Percentiles rank a stretch among this genome's conserved stretches.
Conservation (phyloP, 2,888 invertebrate genomes). For the Epinotia ramella region DNA sequence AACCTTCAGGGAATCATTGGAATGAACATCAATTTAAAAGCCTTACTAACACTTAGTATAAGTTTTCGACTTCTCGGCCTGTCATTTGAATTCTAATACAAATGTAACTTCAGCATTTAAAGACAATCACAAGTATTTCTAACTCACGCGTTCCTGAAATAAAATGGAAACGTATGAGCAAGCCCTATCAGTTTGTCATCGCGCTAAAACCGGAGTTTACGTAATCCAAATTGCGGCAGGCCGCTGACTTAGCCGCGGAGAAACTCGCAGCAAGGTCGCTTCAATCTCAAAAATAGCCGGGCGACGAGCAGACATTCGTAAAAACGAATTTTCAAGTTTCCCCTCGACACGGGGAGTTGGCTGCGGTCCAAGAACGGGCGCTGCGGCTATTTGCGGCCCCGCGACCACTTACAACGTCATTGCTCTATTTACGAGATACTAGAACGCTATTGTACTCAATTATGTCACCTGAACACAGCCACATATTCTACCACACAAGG, state of each 20-base stretch:
- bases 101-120: neutral
- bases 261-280: constrained; percentile 77
- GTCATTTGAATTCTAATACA: no score
- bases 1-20: constrained; percentile 2
- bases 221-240: constrained; percentile 71
- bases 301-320: constrained; percentile 78
- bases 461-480: constrained; percentile 75
- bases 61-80: no score
- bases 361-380: constrained; percentile 72
- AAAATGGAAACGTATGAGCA: constrained; percentile 16
- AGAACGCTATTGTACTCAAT: constrained; percentile 74
- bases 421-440: constrained; percentile 79
- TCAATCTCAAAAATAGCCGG: constrained; percentile 77
- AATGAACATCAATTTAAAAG: neutral
- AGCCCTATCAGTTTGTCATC: constrained; percentile 33
- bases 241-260: constrained; percentile 69
- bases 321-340: constrained; percentile 80
- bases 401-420: constrained; percentile 77
- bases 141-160: constrained; percentile 1
- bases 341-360: constrained; percentile 69
- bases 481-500: constrained; percentile 64
- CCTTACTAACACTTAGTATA: neutral
- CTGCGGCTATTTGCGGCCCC: constrained; percentile 77
- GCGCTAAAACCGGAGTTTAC: constrained; percentile 54
- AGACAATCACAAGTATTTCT: neutral